Percentiles rank a stretch among this genome's conserved stretches.
Evolutionary conservation across 2,888 invertebrate species (phyloP).

Genomic region (Laothoe populi): DNA sequence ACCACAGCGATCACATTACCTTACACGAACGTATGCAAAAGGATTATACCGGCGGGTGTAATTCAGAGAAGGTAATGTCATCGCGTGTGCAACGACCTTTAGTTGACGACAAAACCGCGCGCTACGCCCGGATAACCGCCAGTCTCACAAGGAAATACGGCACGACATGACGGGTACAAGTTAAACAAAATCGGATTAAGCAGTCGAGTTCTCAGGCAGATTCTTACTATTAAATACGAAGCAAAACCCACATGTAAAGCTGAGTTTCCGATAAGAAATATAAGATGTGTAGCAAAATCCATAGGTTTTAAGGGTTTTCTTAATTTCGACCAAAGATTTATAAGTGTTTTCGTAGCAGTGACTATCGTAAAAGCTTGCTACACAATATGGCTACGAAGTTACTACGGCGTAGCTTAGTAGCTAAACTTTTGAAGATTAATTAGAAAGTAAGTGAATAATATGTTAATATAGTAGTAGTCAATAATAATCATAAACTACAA

Average conservation of each 20-base stretch:
- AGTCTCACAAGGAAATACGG: slow-evolving; percentile 60
- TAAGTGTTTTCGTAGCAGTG: not conserved
- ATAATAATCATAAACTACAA: no score
- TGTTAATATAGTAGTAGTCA: no score
- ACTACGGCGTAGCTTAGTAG: slow-evolving; percentile 37
- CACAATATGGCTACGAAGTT: slow-evolving; percentile 33
- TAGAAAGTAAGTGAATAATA: slow-evolving; percentile 37
- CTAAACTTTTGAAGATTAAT: slow-evolving; percentile 32
- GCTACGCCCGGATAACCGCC: slow-evolving; percentile 50
- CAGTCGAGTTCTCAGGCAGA: not conserved
- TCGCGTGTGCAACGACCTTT: slow-evolving; percentile 59
- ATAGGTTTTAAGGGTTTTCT: not conserved
- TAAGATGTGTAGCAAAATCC: not conserved
- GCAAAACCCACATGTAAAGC: no score
- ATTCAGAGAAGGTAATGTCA: slow-evolving; percentile 45
- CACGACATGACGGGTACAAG: slow-evolving; percentile 50
- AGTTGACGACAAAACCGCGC: slow-evolving; percentile 64
- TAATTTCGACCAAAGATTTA: not conserved
- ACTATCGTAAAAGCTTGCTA: not conserved
- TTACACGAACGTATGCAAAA: slow-evolving; percentile 14
- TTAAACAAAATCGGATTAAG: slow-evolving; percentile 25
- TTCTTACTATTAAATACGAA: not conserved
- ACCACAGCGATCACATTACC: slow-evolving; percentile 11
- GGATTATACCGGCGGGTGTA: slow-evolving; percentile 34
- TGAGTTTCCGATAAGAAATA: no score